These are phyloP conservation scores for Oplegnathus fasciatus DNA, from an alignment of 2,113 vertebrate species.

Conservation along the genomic window DNA sequence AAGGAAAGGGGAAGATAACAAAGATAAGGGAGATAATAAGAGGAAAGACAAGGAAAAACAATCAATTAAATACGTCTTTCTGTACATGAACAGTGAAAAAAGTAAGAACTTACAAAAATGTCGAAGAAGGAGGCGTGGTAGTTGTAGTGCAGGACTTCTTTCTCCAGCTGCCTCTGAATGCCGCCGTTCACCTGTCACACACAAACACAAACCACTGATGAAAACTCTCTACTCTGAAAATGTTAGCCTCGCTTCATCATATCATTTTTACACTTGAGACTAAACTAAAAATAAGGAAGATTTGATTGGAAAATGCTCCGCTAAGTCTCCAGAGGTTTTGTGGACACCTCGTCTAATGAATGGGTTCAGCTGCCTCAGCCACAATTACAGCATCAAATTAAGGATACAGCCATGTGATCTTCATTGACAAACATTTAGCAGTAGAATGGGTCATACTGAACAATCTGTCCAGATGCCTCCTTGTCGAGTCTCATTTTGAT, in stretches of 20 bases:
- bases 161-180: conserved; percentile 88
- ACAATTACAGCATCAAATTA: no score
- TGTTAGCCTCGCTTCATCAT: background rate
- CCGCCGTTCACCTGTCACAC: conserved; percentile 89
- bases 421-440: no score
- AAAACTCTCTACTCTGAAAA: background rate
- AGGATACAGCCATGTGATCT: no score
- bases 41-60: no score
- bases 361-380: no score
- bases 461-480: no score
- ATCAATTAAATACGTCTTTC: background rate
- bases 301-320: no score
- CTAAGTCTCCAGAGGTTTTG: no score
- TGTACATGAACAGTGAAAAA: background rate
- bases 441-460: no score
- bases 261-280: background rate
- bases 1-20: background rate
- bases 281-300: background rate
- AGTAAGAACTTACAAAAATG: conserved; percentile 92
- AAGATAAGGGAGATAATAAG: background rate
- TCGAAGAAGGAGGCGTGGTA: conserved; percentile 96
- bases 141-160: conserved; percentile 94
- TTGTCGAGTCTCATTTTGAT: no score
- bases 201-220: background rate
- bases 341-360: no score